Percentiles rank a stretch among this genome's conserved stretches.
These are phyloP conservation scores for Rhizomys pruinosus DNA, from an alignment of 2,113 vertebrate genomes.

Conservation along the genomic window DNA sequence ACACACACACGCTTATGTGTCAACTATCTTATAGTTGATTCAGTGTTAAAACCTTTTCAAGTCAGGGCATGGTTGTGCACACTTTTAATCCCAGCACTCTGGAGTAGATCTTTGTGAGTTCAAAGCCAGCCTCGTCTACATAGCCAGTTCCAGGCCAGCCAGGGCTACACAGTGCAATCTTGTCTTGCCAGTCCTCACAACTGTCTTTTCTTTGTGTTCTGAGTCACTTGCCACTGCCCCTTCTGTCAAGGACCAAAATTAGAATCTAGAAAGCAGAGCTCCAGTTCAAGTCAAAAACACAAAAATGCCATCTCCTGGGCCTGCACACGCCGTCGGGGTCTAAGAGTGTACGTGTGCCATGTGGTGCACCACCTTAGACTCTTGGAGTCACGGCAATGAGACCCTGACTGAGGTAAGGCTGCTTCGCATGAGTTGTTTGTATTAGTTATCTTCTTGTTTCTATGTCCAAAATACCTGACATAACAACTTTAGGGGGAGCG, in stretches of 20 bases:
- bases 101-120: too few species aligned
- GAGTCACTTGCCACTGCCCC: neutral
- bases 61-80: too few species aligned
- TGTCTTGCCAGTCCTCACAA: neutral
- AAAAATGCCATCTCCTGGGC: neutral
- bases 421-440: neutral
- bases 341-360: neutral
- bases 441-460: neutral
- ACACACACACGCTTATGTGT: neutral
- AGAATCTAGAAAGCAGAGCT: neutral
- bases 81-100: too few species aligned
- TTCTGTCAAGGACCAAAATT: neutral
- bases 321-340: neutral
- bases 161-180: neutral
- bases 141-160: too few species aligned
- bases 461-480: neutral
- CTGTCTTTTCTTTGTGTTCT: neutral
- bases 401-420: neutral
- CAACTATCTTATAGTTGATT: neutral
- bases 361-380: neutral
- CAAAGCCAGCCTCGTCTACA: too few species aligned
- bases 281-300: neutral
- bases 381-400: neutral
- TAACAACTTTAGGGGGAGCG: neutral
- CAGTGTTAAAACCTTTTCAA: constrained; percentile 36